Evolutionary conservation across 2,797 vertebrate species (phyloP).

Genomic region (Tadarida brasiliensis): DNA sequence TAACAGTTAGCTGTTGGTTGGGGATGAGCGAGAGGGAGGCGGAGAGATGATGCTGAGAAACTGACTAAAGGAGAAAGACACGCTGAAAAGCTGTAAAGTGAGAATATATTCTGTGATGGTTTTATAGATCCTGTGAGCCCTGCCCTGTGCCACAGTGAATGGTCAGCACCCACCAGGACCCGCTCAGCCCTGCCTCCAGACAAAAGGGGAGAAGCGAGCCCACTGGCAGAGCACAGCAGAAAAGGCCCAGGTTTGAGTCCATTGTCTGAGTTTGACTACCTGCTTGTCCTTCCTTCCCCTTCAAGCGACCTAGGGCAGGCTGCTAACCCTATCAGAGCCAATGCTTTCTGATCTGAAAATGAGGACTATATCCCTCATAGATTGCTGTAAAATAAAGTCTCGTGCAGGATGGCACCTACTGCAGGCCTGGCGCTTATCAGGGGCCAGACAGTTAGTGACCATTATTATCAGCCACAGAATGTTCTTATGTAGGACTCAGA

Average conservation of each 20-base stretch:
- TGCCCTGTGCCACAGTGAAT: neutral
- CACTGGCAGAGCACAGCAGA: fast-evolving
- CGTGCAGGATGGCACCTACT: neutral
- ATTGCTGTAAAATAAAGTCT: neutral
- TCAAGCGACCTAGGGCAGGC: neutral
- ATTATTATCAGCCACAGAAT: neutral
- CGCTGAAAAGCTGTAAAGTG: neutral
- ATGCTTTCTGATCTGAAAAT: neutral
- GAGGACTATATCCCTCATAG: neutral
- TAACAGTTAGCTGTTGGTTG: neutral
- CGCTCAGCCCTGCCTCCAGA: neutral
- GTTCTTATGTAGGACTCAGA: neutral
- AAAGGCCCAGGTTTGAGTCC: neutral
- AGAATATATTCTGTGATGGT: neutral
- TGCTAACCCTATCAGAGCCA: neutral
- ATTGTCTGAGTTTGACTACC: neutral
- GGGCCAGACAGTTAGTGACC: no score
- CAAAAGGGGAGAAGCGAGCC: neutral
- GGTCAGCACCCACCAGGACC: neutral
- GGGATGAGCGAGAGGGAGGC: neutral
- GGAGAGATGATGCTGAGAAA: neutral
- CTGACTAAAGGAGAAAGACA: neutral
- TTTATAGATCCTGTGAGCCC: neutral
- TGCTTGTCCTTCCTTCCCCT: neutral
- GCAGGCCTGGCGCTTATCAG: neutral